These are phyloP conservation scores for Hypercompe scribonia DNA, from an alignment of 2,888 invertebrate genomes.

Conservation along the genomic window DNA sequence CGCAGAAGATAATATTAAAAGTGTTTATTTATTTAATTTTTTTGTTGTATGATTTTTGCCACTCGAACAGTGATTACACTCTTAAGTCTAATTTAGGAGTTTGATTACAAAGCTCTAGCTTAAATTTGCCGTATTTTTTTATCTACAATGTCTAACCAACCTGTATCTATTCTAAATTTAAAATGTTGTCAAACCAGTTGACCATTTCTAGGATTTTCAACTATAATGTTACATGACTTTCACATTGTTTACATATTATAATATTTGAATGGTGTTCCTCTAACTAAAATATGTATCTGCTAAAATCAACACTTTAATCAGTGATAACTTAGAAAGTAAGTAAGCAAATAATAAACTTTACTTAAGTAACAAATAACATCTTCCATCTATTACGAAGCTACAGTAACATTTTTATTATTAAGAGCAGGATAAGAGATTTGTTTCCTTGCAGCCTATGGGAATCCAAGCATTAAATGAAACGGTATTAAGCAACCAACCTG, in stretches of 20 bases:
- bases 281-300: no score
- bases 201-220: neutral
- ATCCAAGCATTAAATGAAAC: slow-evolving; percentile 75
- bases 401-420: neutral
- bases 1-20: neutral
- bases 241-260: neutral
- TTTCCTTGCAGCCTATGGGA: slow-evolving; percentile 78
- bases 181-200: neutral
- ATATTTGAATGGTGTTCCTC: neutral
- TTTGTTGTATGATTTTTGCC: no score
- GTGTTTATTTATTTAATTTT: neutral
- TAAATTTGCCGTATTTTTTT: neutral
- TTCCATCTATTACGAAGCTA: no score
- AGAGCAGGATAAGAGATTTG: neutral
- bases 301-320: no score
- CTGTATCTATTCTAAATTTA: neutral
- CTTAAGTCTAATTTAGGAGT: no score
- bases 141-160: neutral
- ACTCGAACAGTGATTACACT: neutral
- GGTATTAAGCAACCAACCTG: slow-evolving; percentile 82
- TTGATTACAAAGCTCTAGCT: no score
- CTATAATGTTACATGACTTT: neutral
- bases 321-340: no score
- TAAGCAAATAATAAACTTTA: neutral
- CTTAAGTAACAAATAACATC: neutral